A percentile compares a stretch with the other conserved stretches of the same genome.
Conservation (phyloP, 2,888 invertebrate genomes). For the Agriopis aurantiaria region DNA sequence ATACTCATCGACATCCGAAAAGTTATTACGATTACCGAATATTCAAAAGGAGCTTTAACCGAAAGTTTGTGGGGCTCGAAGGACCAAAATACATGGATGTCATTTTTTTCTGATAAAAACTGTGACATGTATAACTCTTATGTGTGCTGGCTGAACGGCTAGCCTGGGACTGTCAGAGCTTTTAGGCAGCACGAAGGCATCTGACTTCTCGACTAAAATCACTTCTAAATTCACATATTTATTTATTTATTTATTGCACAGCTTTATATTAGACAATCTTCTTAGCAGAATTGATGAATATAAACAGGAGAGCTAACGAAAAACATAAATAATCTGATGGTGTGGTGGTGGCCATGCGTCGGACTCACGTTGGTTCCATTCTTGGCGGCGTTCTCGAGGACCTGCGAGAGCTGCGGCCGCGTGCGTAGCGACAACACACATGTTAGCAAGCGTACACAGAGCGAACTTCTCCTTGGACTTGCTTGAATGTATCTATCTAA, state of each 20-base stretch:
- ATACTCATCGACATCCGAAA: constrained; percentile 10
- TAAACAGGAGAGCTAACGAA: constrained; percentile 12
- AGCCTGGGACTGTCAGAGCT: neutral
- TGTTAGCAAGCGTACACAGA: constrained; percentile 76
- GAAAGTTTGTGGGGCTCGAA: neutral
- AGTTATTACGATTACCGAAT: neutral
- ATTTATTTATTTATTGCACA: neutral
- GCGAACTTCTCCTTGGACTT: constrained; percentile 52
- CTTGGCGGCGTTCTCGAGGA: constrained; percentile 90
- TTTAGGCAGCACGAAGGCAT: neutral
- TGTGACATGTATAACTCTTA: neutral
- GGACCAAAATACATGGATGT: neutral
- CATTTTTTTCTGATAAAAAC: neutral
- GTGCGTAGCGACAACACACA: constrained; percentile 80
- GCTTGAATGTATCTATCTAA: no score
- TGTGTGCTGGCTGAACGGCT: neutral
- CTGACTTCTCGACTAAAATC: neutral
- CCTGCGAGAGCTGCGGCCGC: constrained; percentile 85
- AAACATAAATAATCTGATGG: constrained; percentile 21
- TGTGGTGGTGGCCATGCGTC: constrained; percentile 66
- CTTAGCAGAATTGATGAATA: constrained; percentile 10
- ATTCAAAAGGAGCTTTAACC: neutral
- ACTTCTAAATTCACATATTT: no score
- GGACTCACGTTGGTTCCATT: constrained; percentile 88
- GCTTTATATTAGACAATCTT: neutral